Conservation (phyloP, 1,140 invertebrate species). For the Pseudoatta argentina region DNA sequence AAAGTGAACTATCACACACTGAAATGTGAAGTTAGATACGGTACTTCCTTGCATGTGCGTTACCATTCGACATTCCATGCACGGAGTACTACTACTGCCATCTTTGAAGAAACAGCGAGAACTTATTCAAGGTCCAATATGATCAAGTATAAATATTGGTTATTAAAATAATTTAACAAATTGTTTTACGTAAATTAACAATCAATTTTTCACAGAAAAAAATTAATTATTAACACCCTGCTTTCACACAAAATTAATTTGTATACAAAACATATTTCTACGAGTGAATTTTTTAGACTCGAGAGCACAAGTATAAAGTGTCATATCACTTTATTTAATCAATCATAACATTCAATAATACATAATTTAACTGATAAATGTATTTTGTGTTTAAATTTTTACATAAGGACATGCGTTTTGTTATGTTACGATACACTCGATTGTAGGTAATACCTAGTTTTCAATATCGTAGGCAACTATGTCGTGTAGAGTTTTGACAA, state of each 20-base stretch:
- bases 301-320: slow-evolving; percentile 81
- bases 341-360: slow-evolving; percentile 87
- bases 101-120: no score
- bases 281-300: slow-evolving; percentile 50
- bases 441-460: slow-evolving; percentile 84
- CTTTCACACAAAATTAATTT: background rate
- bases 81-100: no score
- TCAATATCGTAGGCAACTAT: slow-evolving; percentile 85
- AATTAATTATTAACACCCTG: background rate
- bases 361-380: slow-evolving; percentile 86
- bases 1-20: no score
- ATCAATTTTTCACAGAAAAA: background rate
- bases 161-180: background rate
- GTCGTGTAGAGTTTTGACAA: slow-evolving; percentile 85
- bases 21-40: no score
- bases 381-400: slow-evolving; percentile 83
- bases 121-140: no score
- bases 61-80: no score
- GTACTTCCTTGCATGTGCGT: no score
- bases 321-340: slow-evolving; percentile 86
- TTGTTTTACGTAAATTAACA: background rate
- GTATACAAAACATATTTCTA: background rate
- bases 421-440: slow-evolving; percentile 84
- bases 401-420: slow-evolving; percentile 85
- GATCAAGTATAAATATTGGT: background rate